Conservation (phyloP, 2,888 invertebrate species). For the Drosophila rubida region DNA sequence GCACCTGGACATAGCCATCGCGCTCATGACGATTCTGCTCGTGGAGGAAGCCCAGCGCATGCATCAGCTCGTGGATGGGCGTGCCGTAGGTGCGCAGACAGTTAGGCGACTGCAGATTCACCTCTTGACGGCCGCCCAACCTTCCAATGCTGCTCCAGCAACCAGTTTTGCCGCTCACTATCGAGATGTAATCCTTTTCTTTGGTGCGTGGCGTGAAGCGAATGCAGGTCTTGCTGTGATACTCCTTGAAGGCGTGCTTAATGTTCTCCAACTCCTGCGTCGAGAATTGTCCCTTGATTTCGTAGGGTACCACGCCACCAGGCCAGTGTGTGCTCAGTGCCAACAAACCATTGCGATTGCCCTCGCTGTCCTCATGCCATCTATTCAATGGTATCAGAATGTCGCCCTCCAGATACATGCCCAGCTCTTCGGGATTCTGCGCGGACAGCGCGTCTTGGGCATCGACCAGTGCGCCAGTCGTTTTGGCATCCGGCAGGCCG, state of each 20-base stretch:
- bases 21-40: conserved; percentile 92
- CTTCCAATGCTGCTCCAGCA: conserved; percentile 93
- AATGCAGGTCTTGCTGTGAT: conserved; percentile 90
- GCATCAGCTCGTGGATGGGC: conserved; percentile 91
- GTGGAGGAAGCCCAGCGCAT: conserved; percentile 91
- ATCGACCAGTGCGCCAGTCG: conserved; percentile 59
- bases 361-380: conserved; percentile 42
- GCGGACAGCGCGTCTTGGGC: conserved; percentile 35
- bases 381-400: conserved; percentile 87
- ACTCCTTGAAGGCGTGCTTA: conserved; percentile 89
- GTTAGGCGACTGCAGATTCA: conserved; percentile 91
- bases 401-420: conserved; percentile 92
- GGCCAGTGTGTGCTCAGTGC: conserved; percentile 88
- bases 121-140: conserved; percentile 87
- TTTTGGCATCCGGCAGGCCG: conserved; percentile 85
- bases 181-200: conserved; percentile 89
- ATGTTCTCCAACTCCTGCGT: conserved; percentile 87
- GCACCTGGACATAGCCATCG: conserved; percentile 88
- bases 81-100: conserved; percentile 90
- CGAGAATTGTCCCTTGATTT: conserved; percentile 88
- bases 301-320: conserved; percentile 89
- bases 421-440: conserved; percentile 91
- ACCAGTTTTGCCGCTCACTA: conserved; percentile 88
- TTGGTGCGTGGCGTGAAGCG: conserved; percentile 88
- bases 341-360: conserved; percentile 87